Conservation (phyloP, 2,113 vertebrate genomes). For the Gyps fulvus region DNA sequence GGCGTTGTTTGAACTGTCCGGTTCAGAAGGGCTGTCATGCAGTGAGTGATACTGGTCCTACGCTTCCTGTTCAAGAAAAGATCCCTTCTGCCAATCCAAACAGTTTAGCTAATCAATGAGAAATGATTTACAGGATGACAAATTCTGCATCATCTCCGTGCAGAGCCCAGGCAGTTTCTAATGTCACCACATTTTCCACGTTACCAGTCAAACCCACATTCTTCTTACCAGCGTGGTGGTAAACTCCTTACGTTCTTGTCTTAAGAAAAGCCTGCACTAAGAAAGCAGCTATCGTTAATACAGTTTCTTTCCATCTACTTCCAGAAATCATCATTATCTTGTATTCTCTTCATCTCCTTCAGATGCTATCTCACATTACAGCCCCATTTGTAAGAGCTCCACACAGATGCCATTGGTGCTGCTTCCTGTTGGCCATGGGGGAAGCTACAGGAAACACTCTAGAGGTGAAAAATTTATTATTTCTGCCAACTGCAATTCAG, state of each 20-base stretch:
- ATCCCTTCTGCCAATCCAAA: constrained; percentile 30
- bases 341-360: neutral
- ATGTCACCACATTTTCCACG: constrained; percentile 14
- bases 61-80: neutral
- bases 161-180: neutral
- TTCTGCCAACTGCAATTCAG: constrained; percentile 1
- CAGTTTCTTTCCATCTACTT: neutral
- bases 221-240: neutral
- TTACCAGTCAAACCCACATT: neutral
- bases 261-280: neutral
- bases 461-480: neutral
- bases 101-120: constrained; percentile 49
- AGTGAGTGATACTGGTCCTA: neutral
- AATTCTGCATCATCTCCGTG: neutral
- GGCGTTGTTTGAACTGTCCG: neutral
- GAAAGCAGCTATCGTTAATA: neutral
- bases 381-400: neutral
- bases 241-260: neutral
- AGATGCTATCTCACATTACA: neutral
- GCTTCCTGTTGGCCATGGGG: neutral
- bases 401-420: neutral
- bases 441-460: neutral
- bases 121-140: constrained; percentile 25
- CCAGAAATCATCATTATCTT: neutral
- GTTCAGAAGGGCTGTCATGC: neutral